phyloP scores from a whole-genome alignment of 2,113 vertebrate species.

The Pica pica region DNA sequence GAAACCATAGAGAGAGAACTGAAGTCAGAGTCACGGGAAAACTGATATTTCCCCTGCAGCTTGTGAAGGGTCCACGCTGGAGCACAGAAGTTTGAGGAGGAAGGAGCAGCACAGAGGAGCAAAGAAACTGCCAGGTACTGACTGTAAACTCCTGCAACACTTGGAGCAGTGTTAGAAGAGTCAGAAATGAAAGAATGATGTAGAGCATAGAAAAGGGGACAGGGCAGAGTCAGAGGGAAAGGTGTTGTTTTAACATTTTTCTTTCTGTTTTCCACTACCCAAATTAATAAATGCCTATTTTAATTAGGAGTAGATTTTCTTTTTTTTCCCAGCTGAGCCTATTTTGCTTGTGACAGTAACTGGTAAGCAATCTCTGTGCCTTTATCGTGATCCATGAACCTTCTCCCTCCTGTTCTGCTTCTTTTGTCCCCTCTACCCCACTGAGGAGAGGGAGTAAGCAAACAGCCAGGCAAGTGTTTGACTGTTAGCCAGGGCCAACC shows the following conservation, averaged over 20 bases:
- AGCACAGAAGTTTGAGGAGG: background rate
- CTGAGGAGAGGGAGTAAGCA: background rate
- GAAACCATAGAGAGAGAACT: background rate
- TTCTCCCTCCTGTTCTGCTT: background rate
- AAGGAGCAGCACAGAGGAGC: background rate
- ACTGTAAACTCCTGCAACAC: background rate
- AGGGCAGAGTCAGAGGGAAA: accelerated
- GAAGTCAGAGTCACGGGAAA: background rate
- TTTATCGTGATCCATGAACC: background rate
- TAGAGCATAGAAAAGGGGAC: background rate
- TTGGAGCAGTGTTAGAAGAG: background rate
- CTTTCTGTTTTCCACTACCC: background rate
- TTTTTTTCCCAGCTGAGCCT: background rate
- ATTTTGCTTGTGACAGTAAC: background rate
- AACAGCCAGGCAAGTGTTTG: background rate
- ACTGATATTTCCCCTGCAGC: background rate
- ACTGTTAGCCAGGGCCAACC: background rate
- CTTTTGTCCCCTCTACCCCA: background rate
- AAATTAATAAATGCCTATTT: background rate
- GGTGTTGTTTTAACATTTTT: background rate
- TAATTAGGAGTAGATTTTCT: background rate
- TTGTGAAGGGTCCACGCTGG: no score
- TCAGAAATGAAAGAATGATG: background rate
- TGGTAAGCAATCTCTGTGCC: background rate
- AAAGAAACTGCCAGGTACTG: background rate